Percentiles rank a stretch among this genome's conserved stretches.
Conservation (phyloP, 2,888 invertebrate genomes). For the Xiphydria camelus region DNA sequence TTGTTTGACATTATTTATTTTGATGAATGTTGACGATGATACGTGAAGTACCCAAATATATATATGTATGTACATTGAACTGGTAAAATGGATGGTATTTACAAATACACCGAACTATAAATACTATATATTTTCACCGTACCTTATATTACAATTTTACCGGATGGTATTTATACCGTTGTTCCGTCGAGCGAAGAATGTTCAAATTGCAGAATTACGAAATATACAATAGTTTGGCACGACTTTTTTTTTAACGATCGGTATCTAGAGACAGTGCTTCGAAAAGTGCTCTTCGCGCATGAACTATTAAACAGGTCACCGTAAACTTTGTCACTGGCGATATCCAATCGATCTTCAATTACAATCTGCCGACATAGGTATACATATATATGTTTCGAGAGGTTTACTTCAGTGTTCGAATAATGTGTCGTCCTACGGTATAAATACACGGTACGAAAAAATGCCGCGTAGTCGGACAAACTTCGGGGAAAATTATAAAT, state of each 20-base stretch:
- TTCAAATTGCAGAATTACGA: background rate
- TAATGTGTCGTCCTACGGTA: too few relatives aligned
- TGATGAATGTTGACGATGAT: slow-evolving; percentile 47
- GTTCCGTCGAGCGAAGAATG: background rate
- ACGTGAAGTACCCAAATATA: slow-evolving; percentile 52
- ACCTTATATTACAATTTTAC: background rate
- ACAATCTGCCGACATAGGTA: too few relatives aligned
- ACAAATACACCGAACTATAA: slow-evolving; percentile 55
- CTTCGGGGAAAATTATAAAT: slow-evolving; percentile 11
- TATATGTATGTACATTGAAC: slow-evolving; percentile 51
- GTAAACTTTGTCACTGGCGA: too few relatives aligned
- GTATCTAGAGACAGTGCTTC: too few relatives aligned
- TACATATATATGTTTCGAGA: too few relatives aligned
- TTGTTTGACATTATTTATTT: too few relatives aligned
- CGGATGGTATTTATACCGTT: background rate
- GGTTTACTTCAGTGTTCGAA: too few relatives aligned
- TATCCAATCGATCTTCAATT: too few relatives aligned
- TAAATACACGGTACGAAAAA: too few relatives aligned
- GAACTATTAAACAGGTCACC: too few relatives aligned
- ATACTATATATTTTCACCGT: slow-evolving; percentile 14
- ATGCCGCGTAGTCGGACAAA: too few relatives aligned
- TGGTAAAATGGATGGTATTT: slow-evolving; percentile 52
- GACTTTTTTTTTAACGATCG: background rate
- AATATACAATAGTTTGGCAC: background rate
- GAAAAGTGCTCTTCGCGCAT: too few relatives aligned